These are phyloP conservation scores for Cerastis leucographa DNA, from an alignment of 2,888 invertebrate species.

Conservation along the genomic window DNA sequence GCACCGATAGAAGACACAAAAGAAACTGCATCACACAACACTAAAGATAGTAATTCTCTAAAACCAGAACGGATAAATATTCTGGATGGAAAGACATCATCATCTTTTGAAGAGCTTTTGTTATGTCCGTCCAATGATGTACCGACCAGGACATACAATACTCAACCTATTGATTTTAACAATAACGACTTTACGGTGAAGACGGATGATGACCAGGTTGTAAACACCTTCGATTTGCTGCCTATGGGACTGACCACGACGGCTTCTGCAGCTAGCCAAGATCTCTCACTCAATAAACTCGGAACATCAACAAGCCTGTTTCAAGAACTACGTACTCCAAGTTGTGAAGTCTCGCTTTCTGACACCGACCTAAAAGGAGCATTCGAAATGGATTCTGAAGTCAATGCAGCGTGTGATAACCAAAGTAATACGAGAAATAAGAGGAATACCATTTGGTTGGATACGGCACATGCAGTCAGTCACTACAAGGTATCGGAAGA, in stretches of 20 bases:
- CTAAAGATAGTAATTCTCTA: neutral
- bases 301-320: neutral
- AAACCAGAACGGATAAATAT: neutral
- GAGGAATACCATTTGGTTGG: conserved; percentile 54
- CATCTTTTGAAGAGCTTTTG: neutral
- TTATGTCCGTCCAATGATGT: neutral
- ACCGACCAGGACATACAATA: neutral
- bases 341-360: neutral
- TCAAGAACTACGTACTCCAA: neutral
- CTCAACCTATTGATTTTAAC: neutral
- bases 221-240: neutral
- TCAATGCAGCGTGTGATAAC: neutral
- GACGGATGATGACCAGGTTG: neutral
- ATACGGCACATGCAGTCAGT: conserved; percentile 52
- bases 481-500: conserved; percentile 72
- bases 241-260: too few relatives aligned
- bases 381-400: neutral
- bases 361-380: neutral
- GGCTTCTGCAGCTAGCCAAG: neutral
- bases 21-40: neutral
- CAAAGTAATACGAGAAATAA: conserved; percentile 47
- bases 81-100: neutral
- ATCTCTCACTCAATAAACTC: neutral
- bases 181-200: neutral
- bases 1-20: conserved; percentile 24